Percentiles rank a stretch among this genome's conserved stretches.
phyloP scores from a whole-genome alignment of 2,888 invertebrate species.

The Troides aeacus region DNA sequence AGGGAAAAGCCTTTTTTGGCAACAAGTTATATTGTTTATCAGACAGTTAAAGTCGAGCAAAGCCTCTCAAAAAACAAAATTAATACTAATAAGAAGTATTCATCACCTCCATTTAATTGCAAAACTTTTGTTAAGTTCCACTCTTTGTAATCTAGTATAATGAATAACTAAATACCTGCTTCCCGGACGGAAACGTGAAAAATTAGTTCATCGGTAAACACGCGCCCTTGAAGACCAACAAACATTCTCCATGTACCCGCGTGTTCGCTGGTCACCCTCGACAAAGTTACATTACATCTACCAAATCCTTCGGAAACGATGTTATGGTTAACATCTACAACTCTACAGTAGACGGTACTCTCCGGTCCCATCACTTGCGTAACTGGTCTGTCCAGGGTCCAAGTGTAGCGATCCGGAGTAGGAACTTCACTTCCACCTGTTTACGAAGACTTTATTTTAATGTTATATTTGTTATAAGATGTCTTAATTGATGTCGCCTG shows the following conservation, averaged over 20 bases:
- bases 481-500: too few species aligned
- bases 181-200: slow-evolving; percentile 45
- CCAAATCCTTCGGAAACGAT: slow-evolving; percentile 57
- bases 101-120: too few species aligned
- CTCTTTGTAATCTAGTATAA: too few species aligned
- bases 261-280: slow-evolving; percentile 47
- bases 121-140: too few species aligned
- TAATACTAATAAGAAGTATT: too few species aligned
- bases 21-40: neutral
- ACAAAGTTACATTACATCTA: slow-evolving; percentile 50
- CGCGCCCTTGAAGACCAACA: slow-evolving; percentile 47
- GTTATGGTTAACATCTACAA: slow-evolving; percentile 42
- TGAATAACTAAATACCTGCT: slow-evolving; percentile 41
- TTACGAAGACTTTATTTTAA: neutral
- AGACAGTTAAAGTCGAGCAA: too few species aligned
- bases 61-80: too few species aligned
- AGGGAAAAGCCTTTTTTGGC: neutral
- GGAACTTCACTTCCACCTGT: slow-evolving; percentile 11
- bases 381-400: slow-evolving; percentile 44
- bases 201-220: slow-evolving; percentile 42
- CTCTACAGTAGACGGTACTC: slow-evolving; percentile 56
- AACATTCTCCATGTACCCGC: slow-evolving; percentile 55
- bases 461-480: too few species aligned
- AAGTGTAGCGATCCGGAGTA: slow-evolving; percentile 25
- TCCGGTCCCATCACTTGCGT: slow-evolving; percentile 50